Evolutionary conservation across 2,797 vertebrate genomes (phyloP).

Genomic region (Xerus rutilus): DNA sequence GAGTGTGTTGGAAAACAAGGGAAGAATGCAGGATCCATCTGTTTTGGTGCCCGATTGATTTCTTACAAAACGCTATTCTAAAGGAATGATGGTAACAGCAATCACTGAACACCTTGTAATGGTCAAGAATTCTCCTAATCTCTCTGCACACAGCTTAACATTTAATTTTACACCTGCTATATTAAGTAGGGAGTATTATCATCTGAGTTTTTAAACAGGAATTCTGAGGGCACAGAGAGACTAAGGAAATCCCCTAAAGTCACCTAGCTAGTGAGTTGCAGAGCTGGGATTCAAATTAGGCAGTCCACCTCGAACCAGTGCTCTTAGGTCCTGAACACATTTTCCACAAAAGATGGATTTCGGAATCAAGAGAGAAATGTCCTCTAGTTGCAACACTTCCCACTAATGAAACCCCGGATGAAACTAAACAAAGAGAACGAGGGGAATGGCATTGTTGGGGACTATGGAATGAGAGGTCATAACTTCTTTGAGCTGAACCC

Average conservation of each 20-base stretch:
- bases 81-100: no score
- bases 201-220: background rate
- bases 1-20: background rate
- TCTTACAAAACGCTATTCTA: background rate
- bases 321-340: background rate
- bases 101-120: background rate
- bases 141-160: background rate
- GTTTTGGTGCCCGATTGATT: background rate
- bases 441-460: background rate
- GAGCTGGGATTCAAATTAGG: background rate
- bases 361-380: background rate
- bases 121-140: background rate
- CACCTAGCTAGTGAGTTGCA: background rate
- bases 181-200: background rate
- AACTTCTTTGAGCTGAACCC: background rate
- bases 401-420: background rate
- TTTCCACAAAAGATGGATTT: background rate
- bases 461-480: background rate
- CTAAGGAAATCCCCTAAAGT: background rate
- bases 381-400: background rate
- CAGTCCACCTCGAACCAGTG: no score
- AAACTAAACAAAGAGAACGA: background rate
- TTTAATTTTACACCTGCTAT: background rate
- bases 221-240: background rate
- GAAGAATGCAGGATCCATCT: background rate